Base-by-base conservation (phyloP, 2,888 invertebrate species). In the Netelia inedita region DNA sequence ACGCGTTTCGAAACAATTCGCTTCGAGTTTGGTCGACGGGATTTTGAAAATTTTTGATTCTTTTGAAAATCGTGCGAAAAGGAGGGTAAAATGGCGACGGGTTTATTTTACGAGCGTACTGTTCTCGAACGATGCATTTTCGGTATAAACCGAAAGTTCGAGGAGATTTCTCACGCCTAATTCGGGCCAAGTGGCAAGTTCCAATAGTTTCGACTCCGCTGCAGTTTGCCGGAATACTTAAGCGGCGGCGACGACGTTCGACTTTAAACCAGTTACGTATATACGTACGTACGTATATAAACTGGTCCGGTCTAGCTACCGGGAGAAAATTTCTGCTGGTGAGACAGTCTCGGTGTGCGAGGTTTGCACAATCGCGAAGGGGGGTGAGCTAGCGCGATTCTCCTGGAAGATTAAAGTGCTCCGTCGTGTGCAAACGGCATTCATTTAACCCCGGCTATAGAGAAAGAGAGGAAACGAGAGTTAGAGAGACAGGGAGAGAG, bases 331-430 rank as follows among this genome's bases (percentile, higher is more conserved):
- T 78, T 69, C 50, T 69, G 61, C 21, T 21, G 69, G 61, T 53
- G 28, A 61, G 66, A 50, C 16, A 61, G 11, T 16, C 61, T 59
- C 11, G 5, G 21, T 19, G 68, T 65, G 61, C 81, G 69, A 75
- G 74, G 65, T 68, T 50, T 57, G 81, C 79, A 75, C 55, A 63
- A 69, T 75, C 28, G 73, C 53, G 41, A 53, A 41, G 23, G n/a
- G 23, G 23, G 23, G 23, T 2, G 2, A 28, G 28, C 28, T 28
- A 28, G 43, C 8, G 69, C 63, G 63, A 63, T 89, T 89, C 88
- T 88, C 85, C 87, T 85, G 87, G 90, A 90, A 90, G 88, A 90
- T 90, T 90, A 90, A 90, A 89, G 89, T 89, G 89, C 87, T 88
- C 87, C 84, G 86, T 78, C 61, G 78, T 69, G 74, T 11, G 50